phyloP scores from a whole-genome alignment of 1,140 invertebrate species.

The Homarus americanus region DNA sequence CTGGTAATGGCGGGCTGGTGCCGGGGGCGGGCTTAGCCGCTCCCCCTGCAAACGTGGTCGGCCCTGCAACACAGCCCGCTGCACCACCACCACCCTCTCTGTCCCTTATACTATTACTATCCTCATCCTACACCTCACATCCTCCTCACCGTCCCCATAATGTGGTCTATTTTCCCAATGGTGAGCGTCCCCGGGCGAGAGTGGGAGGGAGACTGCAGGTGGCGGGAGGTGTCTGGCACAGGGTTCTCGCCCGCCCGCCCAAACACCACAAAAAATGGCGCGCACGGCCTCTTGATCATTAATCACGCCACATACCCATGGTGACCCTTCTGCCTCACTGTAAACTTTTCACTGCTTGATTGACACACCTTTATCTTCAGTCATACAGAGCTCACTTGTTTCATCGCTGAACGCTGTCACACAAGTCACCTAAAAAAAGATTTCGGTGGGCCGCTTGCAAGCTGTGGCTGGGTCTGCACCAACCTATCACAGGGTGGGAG shows the following conservation, averaged over 20 bases:
- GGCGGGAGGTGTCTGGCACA: constrained; percentile 36
- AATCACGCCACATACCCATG: neutral
- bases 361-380: neutral
- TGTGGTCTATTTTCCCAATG: constrained; percentile 14
- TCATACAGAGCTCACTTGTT: neutral
- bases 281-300: constrained; percentile 25
- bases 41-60: constrained; percentile 58
- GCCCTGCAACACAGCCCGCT: constrained; percentile 37
- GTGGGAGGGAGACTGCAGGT: constrained; percentile 43
- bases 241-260: constrained; percentile 8
- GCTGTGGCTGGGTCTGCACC: neutral
- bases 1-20: constrained; percentile 56
- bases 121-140: neutral
- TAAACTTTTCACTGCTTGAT: neutral
- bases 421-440: neutral
- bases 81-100: constrained; percentile 25
- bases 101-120: neutral
- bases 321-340: neutral
- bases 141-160: constrained; percentile 25
- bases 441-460: neutral
- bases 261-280: constrained; percentile 55
- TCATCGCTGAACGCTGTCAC: neutral
- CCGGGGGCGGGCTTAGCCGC: constrained; percentile 41
- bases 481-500: constrained; percentile 25
- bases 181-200: neutral